Percentiles rank a stretch among this genome's conserved stretches.
Evolutionary conservation across 2,113 vertebrate species (phyloP).

Genomic region (Setophaga petechia): DNA sequence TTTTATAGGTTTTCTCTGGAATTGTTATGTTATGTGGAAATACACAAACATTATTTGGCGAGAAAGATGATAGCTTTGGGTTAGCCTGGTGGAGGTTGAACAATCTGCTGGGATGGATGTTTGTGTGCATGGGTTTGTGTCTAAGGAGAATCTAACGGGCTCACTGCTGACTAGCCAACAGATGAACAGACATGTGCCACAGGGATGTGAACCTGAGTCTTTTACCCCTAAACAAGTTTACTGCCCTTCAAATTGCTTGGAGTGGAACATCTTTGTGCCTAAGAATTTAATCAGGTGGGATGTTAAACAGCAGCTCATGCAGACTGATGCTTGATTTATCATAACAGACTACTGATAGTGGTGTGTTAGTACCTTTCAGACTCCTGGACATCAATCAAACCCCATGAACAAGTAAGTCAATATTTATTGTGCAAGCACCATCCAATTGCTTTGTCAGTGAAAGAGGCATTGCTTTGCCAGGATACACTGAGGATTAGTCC

Average conservation of each 20-base stretch:
- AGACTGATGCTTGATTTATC: neutral
- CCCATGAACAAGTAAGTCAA: neutral
- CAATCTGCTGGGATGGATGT: fast-evolving
- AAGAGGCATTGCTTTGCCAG: neutral
- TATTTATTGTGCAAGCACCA: neutral
- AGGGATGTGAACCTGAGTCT: neutral
- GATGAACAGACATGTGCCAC: neutral
- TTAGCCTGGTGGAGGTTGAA: neutral
- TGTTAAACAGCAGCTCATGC: neutral
- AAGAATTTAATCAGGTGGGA: neutral
- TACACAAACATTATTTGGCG: neutral
- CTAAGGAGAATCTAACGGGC: neutral
- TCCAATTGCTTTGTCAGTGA: neutral
- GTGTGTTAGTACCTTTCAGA: neutral
- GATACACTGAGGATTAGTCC: neutral
- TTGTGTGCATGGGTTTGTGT: neutral
- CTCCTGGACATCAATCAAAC: neutral
- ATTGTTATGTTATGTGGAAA: neutral
- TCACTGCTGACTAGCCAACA: neutral
- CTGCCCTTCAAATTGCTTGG: neutral
- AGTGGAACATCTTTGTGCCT: neutral
- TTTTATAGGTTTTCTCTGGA: neutral
- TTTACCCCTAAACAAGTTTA: neutral
- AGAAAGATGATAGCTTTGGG: neutral
- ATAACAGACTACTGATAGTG: neutral